These are phyloP conservation scores for Dicrurus megarhynchus DNA, from an alignment of 2,113 vertebrate genomes.

Conservation along the genomic window DNA sequence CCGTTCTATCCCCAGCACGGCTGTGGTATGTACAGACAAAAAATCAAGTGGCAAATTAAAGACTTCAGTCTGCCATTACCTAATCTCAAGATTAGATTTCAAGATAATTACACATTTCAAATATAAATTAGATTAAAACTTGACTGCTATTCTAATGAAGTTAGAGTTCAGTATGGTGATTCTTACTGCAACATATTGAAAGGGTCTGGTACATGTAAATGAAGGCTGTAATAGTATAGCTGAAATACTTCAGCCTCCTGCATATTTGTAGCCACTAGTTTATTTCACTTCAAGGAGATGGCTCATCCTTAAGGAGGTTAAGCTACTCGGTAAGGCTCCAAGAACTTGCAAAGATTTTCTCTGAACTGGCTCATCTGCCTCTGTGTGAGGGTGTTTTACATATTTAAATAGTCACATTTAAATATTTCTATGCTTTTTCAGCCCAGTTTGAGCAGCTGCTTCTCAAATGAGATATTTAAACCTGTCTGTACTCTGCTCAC, in stretches of 20 bases:
- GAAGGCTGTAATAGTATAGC: neutral
- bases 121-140: neutral
- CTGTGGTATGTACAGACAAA: neutral
- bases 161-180: neutral
- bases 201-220: neutral
- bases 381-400: neutral
- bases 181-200: neutral
- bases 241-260: neutral
- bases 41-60: neutral
- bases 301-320: neutral
- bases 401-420: neutral
- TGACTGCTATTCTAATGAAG: neutral
- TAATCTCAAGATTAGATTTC: neutral
- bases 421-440: neutral
- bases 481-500: neutral
- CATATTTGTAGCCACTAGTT: neutral
- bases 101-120: neutral
- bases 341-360: neutral
- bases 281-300: neutral
- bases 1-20: neutral
- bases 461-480: neutral
- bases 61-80: neutral
- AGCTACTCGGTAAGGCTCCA: accelerated
- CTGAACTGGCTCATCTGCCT: neutral
- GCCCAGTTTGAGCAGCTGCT: neutral